phyloP scores from a whole-genome alignment of 1,140 invertebrate species.

The Leguminivora glycinivorella region DNA sequence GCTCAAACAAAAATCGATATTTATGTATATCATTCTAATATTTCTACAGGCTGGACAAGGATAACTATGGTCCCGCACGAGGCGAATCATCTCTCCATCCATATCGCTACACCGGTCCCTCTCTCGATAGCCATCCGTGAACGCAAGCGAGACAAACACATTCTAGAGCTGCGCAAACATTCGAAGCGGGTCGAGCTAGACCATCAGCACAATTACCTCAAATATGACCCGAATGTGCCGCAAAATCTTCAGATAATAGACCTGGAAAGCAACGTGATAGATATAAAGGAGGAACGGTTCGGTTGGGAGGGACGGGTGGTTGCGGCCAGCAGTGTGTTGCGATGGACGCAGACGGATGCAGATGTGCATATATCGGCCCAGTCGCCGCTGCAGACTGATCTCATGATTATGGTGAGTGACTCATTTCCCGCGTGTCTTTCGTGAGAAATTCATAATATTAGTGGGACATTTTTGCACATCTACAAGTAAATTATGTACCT shows the following conservation, averaged over 20 bases:
- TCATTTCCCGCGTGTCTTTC: too few species aligned
- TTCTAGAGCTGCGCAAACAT: constrained; percentile 63
- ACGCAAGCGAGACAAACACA: constrained; percentile 54
- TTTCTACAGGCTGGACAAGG: constrained; percentile 58
- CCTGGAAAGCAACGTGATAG: constrained; percentile 66
- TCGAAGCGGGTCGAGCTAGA: constrained; percentile 55
- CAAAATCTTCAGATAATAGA: constrained; percentile 69
- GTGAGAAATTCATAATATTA: too few species aligned
- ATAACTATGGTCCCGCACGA: constrained; percentile 68
- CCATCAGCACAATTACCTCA: constrained; percentile 58
- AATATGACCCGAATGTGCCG: constrained; percentile 68
- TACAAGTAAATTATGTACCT: too few species aligned
- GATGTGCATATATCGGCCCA: constrained; percentile 57
- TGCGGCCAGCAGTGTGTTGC: constrained; percentile 55
- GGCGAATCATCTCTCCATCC: constrained; percentile 58
- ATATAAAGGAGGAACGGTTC: constrained; percentile 60
- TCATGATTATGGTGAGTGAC: constrained; percentile 73
- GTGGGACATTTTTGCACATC: too few species aligned
- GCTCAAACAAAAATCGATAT: not conserved
- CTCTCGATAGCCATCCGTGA: constrained; percentile 62
- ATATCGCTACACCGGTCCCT: constrained; percentile 56
- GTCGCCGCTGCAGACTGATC: constrained; percentile 60
- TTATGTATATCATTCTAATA: not conserved
- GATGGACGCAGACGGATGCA: constrained; percentile 59
- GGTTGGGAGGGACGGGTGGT: constrained; percentile 60